phyloP scores from a whole-genome alignment of 2,797 vertebrate species.

The Danio jaintianensis region DNA sequence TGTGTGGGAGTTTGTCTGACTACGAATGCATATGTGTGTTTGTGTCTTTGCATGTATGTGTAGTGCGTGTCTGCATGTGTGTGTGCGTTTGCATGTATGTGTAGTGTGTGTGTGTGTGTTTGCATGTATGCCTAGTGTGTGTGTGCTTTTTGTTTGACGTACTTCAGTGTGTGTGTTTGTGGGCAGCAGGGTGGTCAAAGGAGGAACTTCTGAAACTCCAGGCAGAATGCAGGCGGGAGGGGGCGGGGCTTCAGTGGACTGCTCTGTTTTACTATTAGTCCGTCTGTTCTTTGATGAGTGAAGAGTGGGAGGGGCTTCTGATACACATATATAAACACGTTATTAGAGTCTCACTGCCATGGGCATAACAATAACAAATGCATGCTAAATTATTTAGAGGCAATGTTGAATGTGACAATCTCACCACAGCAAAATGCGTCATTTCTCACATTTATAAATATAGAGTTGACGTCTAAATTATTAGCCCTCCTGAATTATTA shows the following conservation, averaged over 20 bases:
- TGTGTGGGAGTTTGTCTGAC: too few species aligned
- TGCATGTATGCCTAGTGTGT: too few species aligned
- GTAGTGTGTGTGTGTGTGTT: too few species aligned
- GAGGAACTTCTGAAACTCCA: constrained; percentile 79
- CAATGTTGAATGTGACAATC: background rate
- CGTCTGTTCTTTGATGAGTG: constrained; percentile 75
- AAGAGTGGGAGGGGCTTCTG: constrained; percentile 69
- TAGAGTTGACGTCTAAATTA: too few species aligned
- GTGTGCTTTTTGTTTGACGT: background rate
- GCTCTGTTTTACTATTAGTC: constrained; percentile 78
- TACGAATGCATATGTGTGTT: too few species aligned
- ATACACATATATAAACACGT: constrained; percentile 14
- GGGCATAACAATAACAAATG: background rate
- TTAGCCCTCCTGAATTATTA: too few species aligned
- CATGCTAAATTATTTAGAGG: background rate
- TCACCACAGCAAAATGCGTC: too few species aligned
- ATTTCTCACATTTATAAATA: too few species aligned
- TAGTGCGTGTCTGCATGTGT: too few species aligned
- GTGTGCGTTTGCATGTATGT: too few species aligned
- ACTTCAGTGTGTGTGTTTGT: constrained; percentile 79
- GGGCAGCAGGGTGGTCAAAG: constrained; percentile 81
- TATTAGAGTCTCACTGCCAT: background rate
- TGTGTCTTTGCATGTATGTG: too few species aligned
- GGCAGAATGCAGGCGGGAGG: constrained; percentile 84
- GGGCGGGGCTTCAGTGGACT: constrained; percentile 69